A percentile compares a stretch with the other conserved stretches of the same genome.
Evolutionary conservation across 2,888 invertebrate species (phyloP).

Genomic region (Panorpa germanica): DNA sequence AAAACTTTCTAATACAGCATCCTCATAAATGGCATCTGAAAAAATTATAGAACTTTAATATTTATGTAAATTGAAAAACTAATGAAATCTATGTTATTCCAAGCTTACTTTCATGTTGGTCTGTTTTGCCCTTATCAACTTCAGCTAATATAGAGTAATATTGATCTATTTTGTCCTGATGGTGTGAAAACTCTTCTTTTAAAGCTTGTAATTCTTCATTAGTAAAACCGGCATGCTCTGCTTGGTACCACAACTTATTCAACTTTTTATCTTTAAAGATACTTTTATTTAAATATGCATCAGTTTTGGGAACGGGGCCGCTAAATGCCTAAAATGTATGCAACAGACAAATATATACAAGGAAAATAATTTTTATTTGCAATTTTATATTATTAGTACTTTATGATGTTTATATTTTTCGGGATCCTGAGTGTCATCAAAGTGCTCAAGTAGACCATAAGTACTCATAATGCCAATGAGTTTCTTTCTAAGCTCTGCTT

Average conservation of each 20-base stretch:
- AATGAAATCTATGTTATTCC: constrained; percentile 5
- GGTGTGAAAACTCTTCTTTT: constrained; percentile 77
- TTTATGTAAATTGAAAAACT: constrained; percentile 5
- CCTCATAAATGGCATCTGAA: constrained; percentile 51
- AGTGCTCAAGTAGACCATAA: constrained; percentile 64
- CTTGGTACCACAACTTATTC: constrained; percentile 78
- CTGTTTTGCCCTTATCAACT: constrained; percentile 35
- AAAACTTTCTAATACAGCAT: constrained; percentile 50
- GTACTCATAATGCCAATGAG: constrained; percentile 54
- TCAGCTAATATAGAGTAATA: constrained; percentile 64
- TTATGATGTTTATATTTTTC: constrained; percentile 35
- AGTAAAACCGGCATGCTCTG: constrained; percentile 72
- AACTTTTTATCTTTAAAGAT: constrained; percentile 80
- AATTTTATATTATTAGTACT: constrained; percentile 19
- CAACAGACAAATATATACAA: background rate
- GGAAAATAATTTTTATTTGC: constrained; percentile 14
- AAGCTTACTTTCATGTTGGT: constrained; percentile 44
- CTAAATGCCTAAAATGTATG: constrained; percentile 18
- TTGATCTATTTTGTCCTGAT: constrained; percentile 83
- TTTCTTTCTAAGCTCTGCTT: constrained; percentile 60
- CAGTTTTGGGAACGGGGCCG: constrained; percentile 21
- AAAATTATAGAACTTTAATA: constrained; percentile 9
- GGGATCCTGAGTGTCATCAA: constrained; percentile 44
- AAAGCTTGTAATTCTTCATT: constrained; percentile 63
- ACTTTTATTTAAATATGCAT: constrained; percentile 49